Base-by-base conservation (phyloP, 2,888 invertebrate species). In the Cryptocheilus praepositus region DNA sequence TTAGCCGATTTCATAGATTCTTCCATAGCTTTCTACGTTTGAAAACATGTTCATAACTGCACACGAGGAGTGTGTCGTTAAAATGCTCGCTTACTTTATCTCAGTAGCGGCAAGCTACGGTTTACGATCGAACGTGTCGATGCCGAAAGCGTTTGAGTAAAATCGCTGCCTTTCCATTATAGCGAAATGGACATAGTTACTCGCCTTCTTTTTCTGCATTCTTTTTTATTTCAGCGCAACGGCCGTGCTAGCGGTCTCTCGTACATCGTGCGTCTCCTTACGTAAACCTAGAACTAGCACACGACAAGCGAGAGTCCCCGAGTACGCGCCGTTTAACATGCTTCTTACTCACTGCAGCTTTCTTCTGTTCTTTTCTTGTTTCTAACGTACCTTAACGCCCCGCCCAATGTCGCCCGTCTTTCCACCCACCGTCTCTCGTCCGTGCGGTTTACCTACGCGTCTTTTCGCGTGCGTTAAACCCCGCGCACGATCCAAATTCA, bases 301-400 rank as follows among this genome's bases (percentile, higher is more conserved):
- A 52, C 28, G 51, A 18, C 21, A 44, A 5, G 19, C n/a, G 25
- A 54, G 56, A 72, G 67, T 64, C 67, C 76, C 76, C 75, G 76
- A 71, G 73, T 74, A 70, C 77, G 74, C 36, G 44, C 74, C 76
- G 59, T 76, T 77, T 73, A 84, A 82, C 83, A 79, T 79, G 85
- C 86, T 86, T 86, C 76, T 79, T 85, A 85, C 83, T 87, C 72
- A 86, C 81, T 74, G 79, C 75, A 75, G 73, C 77, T 85, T 86
- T 86, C 83, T 83, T 74, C 83, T 74, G 83, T 83, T 81, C 81
- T 81, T 83, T 81, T 81, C 68, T 73, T 84, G 80, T 83, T 77
- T 81, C 78, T 85, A 86, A 85, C 82, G 73, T 73, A 67, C 81
- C 76, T 69, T 72, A 56, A 45, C 36, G 55, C 58, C 71, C 70